Evolutionary conservation across 2,113 vertebrate genomes (phyloP).

Genomic region (Galbula dea): DNA sequence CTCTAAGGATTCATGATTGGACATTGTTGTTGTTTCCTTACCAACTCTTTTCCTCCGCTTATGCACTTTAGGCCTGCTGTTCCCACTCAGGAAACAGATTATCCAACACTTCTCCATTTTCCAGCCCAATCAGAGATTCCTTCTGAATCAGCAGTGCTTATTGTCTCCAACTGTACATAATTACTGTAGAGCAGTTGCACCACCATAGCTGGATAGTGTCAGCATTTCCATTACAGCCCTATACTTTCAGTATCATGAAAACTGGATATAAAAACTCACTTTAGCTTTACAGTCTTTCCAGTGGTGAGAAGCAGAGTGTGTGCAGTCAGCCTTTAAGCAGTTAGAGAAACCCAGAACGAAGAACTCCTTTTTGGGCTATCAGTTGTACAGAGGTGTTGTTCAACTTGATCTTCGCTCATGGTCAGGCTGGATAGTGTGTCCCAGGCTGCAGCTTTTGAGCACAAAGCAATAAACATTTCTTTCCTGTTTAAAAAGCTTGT

Average conservation of each 20-base stretch:
- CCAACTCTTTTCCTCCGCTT: background rate
- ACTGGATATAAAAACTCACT: conserved; percentile 21
- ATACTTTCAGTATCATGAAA: conserved; percentile 4
- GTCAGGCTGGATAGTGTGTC: background rate
- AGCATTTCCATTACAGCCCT: background rate
- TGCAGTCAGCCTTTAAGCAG: background rate
- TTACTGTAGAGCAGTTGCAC: conserved; percentile 8
- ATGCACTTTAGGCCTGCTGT: conserved; percentile 1
- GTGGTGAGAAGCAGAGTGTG: background rate
- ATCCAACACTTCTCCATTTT: conserved; percentile 15
- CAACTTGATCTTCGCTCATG: background rate
- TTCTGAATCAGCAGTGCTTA: conserved; percentile 38
- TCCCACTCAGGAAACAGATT: conserved; percentile 41
- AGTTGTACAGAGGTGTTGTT: background rate
- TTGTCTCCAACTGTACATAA: conserved; percentile 24
- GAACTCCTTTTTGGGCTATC: background rate
- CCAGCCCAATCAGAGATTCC: conserved; percentile 40
- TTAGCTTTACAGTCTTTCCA: conserved; percentile 8
- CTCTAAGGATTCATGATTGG: background rate
- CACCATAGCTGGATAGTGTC: background rate
- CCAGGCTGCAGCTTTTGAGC: background rate
- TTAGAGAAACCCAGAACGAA: background rate
- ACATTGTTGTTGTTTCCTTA: background rate
- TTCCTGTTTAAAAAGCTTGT: background rate
- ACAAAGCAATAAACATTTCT: background rate